Conservation (phyloP, 1,140 invertebrate species). For the Drosophila gunungcola region DNA sequence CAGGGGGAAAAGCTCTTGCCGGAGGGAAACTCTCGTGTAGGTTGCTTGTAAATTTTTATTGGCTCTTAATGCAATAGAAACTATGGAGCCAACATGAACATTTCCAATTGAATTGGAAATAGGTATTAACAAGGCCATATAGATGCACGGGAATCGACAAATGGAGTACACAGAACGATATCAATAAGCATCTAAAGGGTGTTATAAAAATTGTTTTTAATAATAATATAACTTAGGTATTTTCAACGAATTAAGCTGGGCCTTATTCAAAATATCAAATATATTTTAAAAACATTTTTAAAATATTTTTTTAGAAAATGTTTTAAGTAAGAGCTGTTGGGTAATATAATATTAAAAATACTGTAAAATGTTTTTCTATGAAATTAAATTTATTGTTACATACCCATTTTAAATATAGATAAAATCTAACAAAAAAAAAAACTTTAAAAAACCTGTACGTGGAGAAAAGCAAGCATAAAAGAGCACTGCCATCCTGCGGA, state of each 20-base stretch:
- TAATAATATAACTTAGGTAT: too few species aligned
- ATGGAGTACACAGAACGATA: not conserved
- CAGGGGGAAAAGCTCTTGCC: slow-evolving; percentile 25
- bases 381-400: too few species aligned
- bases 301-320: too few species aligned
- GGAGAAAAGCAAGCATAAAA: slow-evolving; percentile 12
- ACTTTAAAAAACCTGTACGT: not conserved
- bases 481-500: slow-evolving; percentile 23
- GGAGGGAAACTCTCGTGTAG: slow-evolving; percentile 14
- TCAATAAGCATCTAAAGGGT: too few species aligned
- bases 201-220: too few species aligned
- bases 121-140: slow-evolving; percentile 58
- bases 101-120: slow-evolving; percentile 72
- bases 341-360: too few species aligned
- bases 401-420: not conserved
- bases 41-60: slow-evolving; percentile 68
- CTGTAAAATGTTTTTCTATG: too few species aligned
- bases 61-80: slow-evolving; percentile 69
- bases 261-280: too few species aligned
- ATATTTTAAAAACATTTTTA: too few species aligned
- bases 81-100: slow-evolving; percentile 28
- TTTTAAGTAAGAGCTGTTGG: too few species aligned
- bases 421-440: not conserved
- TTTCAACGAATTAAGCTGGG: too few species aligned
- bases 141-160: slow-evolving; percentile 24